Conservation (phyloP, 2,888 invertebrate genomes). For the Polymixis lichenea region DNA sequence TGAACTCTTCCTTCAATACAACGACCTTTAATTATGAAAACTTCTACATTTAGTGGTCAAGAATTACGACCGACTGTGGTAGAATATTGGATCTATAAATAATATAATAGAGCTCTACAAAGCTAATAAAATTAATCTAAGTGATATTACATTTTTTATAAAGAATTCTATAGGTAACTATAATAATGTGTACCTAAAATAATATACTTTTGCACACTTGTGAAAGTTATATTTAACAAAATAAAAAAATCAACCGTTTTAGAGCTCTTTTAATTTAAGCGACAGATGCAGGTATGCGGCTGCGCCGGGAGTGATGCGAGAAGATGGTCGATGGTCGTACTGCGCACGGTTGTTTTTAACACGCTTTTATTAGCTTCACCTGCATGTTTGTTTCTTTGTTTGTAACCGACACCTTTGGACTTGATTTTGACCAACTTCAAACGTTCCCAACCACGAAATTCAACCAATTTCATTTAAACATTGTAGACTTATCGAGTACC, state of each 20-base stretch:
- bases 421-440: no score
- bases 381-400: no score
- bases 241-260: neutral
- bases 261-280: no score
- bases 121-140: constrained; percentile 37
- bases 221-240: constrained; percentile 19
- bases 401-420: no score
- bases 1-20: constrained; percentile 21
- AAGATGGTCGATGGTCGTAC: no score
- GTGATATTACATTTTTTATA: constrained; percentile 35
- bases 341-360: no score
- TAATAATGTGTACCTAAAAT: constrained; percentile 50
- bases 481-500: no score
- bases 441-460: no score
- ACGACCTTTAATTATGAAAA: neutral
- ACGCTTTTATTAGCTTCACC: no score
- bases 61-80: neutral
- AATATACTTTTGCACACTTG: constrained; percentile 21
- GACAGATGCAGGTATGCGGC: no score
- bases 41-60: neutral
- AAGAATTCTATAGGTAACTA: constrained; percentile 55
- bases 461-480: no score
- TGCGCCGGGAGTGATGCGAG: no score
- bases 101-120: constrained; percentile 30
- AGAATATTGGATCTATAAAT: constrained; percentile 10